Conservation (phyloP, 2,888 invertebrate species). For the Agrochola macilenta region DNA sequence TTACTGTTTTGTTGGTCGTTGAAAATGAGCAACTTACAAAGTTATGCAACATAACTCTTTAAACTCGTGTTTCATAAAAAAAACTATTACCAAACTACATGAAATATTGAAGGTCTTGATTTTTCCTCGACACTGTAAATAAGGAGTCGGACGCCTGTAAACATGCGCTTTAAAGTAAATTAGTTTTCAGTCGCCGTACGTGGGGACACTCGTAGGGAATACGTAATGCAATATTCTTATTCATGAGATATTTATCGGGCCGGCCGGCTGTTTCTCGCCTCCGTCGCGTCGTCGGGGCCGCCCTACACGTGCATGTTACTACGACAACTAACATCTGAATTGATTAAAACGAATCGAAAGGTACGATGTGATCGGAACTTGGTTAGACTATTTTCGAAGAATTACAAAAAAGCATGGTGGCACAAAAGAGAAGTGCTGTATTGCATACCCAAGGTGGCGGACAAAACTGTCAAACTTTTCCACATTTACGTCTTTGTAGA, state of each 20-base stretch:
- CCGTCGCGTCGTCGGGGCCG: neutral
- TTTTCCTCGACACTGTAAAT: slow-evolving; percentile 27
- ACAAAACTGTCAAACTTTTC: neutral
- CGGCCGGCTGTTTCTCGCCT: slow-evolving; percentile 56
- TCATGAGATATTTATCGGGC: slow-evolving; percentile 85
- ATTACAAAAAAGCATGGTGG: neutral
- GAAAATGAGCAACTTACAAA: slow-evolving; percentile 6
- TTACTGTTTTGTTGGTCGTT: neutral
- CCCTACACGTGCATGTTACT: slow-evolving; percentile 32
- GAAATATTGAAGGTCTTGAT: slow-evolving; percentile 15
- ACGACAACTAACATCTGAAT: slow-evolving; percentile 55
- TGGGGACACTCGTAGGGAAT: slow-evolving; percentile 72
- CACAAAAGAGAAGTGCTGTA: neutral
- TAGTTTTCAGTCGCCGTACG: slow-evolving; percentile 70
- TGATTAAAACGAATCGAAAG: slow-evolving; percentile 55
- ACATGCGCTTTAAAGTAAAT: slow-evolving; percentile 71
- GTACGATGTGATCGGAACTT: slow-evolving; percentile 21
- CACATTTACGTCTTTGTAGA: neutral
- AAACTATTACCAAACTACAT: neutral
- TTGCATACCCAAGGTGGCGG: neutral
- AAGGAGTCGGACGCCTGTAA: slow-evolving; percentile 39
- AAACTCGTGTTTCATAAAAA: slow-evolving; percentile 6
- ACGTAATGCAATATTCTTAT: slow-evolving; percentile 86
- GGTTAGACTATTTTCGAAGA: neutral
- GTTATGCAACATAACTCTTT: neutral